Base-by-base conservation (phyloP, 2,888 invertebrate species). In the Diogma glabrata region DNA sequence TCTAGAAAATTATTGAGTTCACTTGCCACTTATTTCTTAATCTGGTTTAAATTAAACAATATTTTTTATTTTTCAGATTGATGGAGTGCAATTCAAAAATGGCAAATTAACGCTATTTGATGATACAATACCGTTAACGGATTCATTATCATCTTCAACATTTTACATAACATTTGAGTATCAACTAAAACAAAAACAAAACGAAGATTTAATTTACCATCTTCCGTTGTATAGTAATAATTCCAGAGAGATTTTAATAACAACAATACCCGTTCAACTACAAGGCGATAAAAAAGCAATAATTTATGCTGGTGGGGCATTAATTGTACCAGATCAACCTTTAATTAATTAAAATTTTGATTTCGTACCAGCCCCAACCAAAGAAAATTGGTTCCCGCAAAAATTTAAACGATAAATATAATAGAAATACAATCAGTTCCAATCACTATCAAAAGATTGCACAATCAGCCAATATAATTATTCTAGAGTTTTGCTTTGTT, bases 291-390 rank as follows among this genome's bases (percentile, higher is more conserved):
- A 57, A 0, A 64, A 68, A 17, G 60, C 62, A 5, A 57, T 69
- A 16, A 55, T 67, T 5, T 38, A 68, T 6, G 65, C 69, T 4
- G 69, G 69, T 22, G 64, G 65, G 3, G 69, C 69, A 0, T 55
- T 70, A 3, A 63, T 67, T 53, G 62, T 69, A 7, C 60, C 63
- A 1, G 54, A 55, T 43, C 26, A 22, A 2, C 43, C 43, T 10
- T 22, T 43, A 43, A 43, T 43, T 43, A 43, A 43, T 46, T 8
- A 20, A 28, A 38, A 22, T 22, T 45, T 23, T 4, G 23, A 6
- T 23, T 45, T 23, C 5, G 45, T 23, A 23, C 23, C 45, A 45
- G 4, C 3, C n/a, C n/a, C n/a, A n/a, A n/a, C n/a, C n/a, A n/a
- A n/a, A n/a, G n/a, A n/a, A n/a, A n/a, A n/a, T n/a, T n/a, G n/a